Evolutionary conservation across 2,888 invertebrate genomes (phyloP).

Genomic region (Pantelozetes paolii): DNA sequence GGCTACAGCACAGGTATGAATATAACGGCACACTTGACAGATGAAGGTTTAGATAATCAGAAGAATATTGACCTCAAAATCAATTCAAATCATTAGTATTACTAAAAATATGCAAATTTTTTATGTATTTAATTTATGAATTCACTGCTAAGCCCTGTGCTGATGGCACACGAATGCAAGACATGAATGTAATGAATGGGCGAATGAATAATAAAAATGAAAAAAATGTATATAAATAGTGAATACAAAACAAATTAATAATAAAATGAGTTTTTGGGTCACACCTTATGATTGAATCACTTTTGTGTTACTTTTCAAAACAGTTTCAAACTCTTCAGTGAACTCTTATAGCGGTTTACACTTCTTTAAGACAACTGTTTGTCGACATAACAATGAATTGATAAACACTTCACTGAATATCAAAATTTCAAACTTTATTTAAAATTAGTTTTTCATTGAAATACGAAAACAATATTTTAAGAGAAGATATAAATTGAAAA

Average conservation of each 20-base stretch:
- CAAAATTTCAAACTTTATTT: too few species aligned
- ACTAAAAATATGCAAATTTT: too few species aligned
- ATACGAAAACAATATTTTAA: too few species aligned
- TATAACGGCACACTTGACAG: too few species aligned
- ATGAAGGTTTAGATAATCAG: background rate
- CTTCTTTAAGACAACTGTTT: too few species aligned
- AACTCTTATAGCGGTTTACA: too few species aligned
- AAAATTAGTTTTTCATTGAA: too few species aligned
- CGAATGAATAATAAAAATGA: background rate
- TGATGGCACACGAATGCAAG: background rate
- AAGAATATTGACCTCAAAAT: background rate
- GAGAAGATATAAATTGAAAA: too few species aligned
- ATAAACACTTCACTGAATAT: too few species aligned
- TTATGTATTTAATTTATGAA: too few species aligned
- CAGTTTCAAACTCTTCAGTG: background rate
- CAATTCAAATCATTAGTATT: background rate
- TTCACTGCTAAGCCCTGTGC: background rate
- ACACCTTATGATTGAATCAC: background rate
- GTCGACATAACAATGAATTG: too few species aligned
- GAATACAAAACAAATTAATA: background rate
- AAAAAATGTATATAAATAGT: background rate
- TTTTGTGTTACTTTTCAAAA: background rate
- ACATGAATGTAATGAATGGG: background rate
- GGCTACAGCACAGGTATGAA: too few species aligned
- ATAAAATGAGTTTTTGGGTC: background rate